A percentile compares a stretch with the other conserved stretches of the same genome.
Conservation (phyloP, 2,113 vertebrate genomes). For the Phoxinus phoxinus region DNA sequence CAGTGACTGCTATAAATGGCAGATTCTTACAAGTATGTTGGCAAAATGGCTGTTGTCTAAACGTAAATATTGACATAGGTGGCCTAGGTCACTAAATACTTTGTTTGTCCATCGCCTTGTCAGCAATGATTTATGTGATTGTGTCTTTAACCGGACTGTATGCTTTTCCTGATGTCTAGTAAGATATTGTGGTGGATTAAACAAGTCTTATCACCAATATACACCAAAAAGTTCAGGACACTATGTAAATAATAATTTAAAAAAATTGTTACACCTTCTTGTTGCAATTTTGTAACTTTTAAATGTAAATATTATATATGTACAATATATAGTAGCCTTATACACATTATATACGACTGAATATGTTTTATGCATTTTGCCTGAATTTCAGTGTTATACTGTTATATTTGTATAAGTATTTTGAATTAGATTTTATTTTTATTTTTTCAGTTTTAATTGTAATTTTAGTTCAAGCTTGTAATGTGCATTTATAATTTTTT, state of each 20-base stretch:
- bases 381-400: not conserved
- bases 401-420: not conserved
- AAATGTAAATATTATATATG: not conserved
- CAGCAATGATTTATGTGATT: constrained; percentile 68
- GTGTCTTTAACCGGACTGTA: constrained; percentile 65
- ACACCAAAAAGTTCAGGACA: constrained; percentile 10
- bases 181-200: constrained; percentile 53
- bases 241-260: not conserved
- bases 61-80: constrained; percentile 62
- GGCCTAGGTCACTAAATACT: constrained; percentile 42
- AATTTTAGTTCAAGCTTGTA: not conserved
- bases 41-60: constrained; percentile 47
- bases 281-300: not conserved
- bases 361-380: not conserved
- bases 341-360: not conserved
- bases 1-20: constrained; percentile 40
- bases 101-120: constrained; percentile 53
- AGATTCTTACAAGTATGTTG: constrained; percentile 32
- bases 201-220: constrained; percentile 55
- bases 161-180: constrained; percentile 57
- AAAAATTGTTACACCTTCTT: not conserved
- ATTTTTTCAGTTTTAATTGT: not conserved
- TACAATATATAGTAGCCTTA: not conserved
- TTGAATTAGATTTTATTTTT: not conserved
- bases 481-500: not conserved